Percentiles rank a stretch among this genome's conserved stretches.
phyloP scores from a whole-genome alignment of 2,113 vertebrate genomes.

The Murina feae region DNA sequence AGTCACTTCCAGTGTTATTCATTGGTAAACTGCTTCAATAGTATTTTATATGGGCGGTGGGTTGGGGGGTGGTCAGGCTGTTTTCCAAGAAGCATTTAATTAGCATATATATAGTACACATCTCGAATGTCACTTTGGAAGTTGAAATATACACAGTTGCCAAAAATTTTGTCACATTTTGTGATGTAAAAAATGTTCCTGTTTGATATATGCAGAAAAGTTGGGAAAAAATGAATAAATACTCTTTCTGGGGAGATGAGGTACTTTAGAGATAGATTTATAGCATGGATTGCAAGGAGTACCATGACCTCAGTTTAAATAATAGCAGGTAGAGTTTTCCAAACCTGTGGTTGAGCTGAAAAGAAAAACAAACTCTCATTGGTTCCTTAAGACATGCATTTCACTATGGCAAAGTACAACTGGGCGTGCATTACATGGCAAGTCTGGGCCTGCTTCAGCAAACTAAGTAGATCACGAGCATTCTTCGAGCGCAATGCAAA shows the following conservation, averaged over 20 bases:
- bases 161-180: neutral
- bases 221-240: slow-evolving; percentile 38
- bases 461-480: slow-evolving; percentile 72
- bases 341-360: slow-evolving; percentile 83
- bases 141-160: slow-evolving; percentile 4
- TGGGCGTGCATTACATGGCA: slow-evolving; percentile 79
- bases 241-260: neutral
- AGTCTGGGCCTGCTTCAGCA: slow-evolving; percentile 60
- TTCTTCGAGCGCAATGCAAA: slow-evolving; percentile 78
- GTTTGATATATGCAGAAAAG: slow-evolving; percentile 26
- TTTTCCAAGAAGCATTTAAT: neutral
- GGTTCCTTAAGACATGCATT: slow-evolving; percentile 83
- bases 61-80: neutral
- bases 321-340: slow-evolving; percentile 72
- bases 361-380: slow-evolving; percentile 79
- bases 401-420: slow-evolving; percentile 78
- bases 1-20: slow-evolving; percentile 14
- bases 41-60: neutral
- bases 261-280: neutral
- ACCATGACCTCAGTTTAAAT: slow-evolving; percentile 56
- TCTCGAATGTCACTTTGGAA: neutral
- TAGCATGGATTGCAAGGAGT: neutral
- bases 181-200: slow-evolving; percentile 48
- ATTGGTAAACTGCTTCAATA: neutral
- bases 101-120: neutral